Percentiles rank a stretch among this genome's conserved stretches.
phyloP scores from a whole-genome alignment of 2,797 vertebrate species.

The Arremon aurantiirostris region DNA sequence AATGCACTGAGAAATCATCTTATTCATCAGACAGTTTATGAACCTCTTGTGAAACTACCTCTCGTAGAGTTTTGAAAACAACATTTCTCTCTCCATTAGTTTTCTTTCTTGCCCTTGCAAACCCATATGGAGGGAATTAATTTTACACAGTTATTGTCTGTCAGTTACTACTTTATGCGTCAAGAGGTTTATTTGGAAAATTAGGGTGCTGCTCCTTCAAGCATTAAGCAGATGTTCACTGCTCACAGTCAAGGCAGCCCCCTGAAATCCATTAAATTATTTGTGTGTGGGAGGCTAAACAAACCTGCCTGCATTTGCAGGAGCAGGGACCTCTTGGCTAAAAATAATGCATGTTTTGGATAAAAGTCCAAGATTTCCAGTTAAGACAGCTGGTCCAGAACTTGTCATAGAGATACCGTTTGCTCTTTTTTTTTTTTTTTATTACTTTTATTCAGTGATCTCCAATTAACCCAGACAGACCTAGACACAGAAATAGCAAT shows the following conservation, averaged over 20 bases:
- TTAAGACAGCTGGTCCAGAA: not conserved
- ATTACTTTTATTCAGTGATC: not conserved
- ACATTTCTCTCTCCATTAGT: not conserved
- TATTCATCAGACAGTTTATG: not conserved
- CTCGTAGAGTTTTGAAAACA: not conserved
- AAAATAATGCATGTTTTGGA: not conserved
- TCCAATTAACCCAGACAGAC: not conserved
- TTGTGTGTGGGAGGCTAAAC: not conserved
- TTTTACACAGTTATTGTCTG: slow-evolving; percentile 16
- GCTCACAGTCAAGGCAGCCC: not conserved
- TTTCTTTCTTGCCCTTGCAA: not conserved
- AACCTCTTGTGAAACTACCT: not conserved
- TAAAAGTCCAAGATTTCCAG: not conserved
- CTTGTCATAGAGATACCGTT: not conserved
- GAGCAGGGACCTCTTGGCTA: not conserved
- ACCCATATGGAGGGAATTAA: not conserved
- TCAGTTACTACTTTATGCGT: not conserved
- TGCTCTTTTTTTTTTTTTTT: not conserved
- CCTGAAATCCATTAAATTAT: not conserved
- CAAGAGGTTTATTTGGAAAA: slow-evolving; percentile 34
- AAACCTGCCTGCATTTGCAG: not conserved
- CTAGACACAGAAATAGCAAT: not conserved
- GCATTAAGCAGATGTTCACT: slow-evolving; percentile 22
- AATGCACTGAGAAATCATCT: not conserved
- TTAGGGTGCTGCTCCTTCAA: slow-evolving; percentile 33